These are phyloP conservation scores for Philonicus albiceps DNA, from an alignment of 2,888 invertebrate genomes.

Conservation along the genomic window DNA sequence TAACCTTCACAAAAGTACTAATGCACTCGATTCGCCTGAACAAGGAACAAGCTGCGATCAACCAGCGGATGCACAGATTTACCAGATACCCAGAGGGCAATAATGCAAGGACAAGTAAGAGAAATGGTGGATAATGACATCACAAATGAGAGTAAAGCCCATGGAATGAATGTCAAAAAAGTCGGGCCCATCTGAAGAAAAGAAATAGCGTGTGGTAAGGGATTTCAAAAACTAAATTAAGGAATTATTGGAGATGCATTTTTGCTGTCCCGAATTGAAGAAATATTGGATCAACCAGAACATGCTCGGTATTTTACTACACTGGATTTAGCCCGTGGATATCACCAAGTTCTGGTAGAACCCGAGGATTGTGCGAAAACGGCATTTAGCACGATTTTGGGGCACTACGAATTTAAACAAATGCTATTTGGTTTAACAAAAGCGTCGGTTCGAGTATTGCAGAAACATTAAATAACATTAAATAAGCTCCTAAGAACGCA, in stretches of 20 bases:
- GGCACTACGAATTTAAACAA: slow-evolving; percentile 50
- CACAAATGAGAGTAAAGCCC: background rate
- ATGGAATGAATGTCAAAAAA: background rate
- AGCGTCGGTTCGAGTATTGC: background rate
- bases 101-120: too few species aligned
- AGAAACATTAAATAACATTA: background rate
- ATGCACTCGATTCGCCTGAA: background rate
- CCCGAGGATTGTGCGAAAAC: slow-evolving; percentile 22
- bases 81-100: background rate
- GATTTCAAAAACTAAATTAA: slow-evolving; percentile 5
- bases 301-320: background rate
- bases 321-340: background rate
- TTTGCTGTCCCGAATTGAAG: slow-evolving; percentile 48
- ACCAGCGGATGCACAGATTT: background rate
- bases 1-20: background rate
- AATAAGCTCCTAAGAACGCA: background rate
- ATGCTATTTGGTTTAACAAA: background rate
- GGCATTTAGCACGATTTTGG: slow-evolving; percentile 49
- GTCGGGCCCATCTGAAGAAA: background rate
- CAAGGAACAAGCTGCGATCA: background rate
- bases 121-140: too few species aligned
- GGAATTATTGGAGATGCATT: background rate
- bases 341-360: slow-evolving; percentile 44
- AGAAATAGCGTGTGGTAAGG: background rate
- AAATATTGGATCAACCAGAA: background rate